phyloP scores from a whole-genome alignment of 1,140 invertebrate species.

The Drosophila ambigua region DNA sequence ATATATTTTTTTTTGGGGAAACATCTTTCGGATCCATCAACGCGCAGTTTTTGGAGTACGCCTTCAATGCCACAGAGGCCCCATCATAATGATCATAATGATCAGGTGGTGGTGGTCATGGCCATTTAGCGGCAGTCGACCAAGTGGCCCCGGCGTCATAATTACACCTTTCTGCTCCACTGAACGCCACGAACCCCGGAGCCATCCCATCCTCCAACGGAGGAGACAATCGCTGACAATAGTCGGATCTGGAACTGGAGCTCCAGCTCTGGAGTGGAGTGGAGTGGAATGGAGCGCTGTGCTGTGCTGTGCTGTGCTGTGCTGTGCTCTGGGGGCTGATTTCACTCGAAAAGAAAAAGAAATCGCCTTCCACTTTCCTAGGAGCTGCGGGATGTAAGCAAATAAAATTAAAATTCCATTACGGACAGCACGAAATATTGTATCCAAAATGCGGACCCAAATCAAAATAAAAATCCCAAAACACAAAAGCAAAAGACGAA shows the following conservation, averaged over 20 bases:
- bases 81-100: slow-evolving; percentile 36
- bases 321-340: not conserved
- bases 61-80: not conserved
- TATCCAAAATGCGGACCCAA: slow-evolving; percentile 50
- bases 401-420: slow-evolving; percentile 73
- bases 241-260: no score
- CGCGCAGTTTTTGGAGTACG: not conserved
- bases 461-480: slow-evolving; percentile 36
- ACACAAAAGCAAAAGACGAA: not conserved
- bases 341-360: slow-evolving; percentile 19
- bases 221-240: no score
- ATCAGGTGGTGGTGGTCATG: slow-evolving; percentile 33
- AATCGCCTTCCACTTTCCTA: slow-evolving; percentile 9
- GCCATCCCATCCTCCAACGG: no score
- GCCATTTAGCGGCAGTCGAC: slow-evolving; percentile 39
- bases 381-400: slow-evolving; percentile 21
- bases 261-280: no score
- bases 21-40: not conserved
- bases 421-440: slow-evolving; percentile 17
- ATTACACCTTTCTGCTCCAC: slow-evolving; percentile 62
- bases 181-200: slow-evolving; percentile 14
- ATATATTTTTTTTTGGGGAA: not conserved
- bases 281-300: no score
- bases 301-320: no score
- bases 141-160: slow-evolving; percentile 57